A percentile compares a stretch with the other conserved stretches of the same genome.
Conservation (phyloP, 2,888 invertebrate genomes). For the Napeogenes inachia region DNA sequence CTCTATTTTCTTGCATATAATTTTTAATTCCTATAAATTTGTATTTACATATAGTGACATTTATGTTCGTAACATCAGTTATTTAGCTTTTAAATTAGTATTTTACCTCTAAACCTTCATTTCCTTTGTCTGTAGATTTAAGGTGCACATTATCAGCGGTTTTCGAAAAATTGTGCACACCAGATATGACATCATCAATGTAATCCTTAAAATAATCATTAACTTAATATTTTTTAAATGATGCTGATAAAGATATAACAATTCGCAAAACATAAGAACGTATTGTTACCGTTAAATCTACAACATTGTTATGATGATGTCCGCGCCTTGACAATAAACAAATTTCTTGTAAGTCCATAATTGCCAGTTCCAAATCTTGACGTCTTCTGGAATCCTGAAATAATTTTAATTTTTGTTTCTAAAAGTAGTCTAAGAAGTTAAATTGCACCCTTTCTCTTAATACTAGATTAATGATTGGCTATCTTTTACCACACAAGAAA, state of each 20-base stretch:
- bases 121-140: slow-evolving; percentile 33
- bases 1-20: slow-evolving; percentile 42
- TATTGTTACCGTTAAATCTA: slow-evolving; percentile 55
- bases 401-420: neutral
- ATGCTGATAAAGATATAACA: neutral
- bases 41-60: too few relatives aligned
- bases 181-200: slow-evolving; percentile 48
- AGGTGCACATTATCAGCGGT: slow-evolving; percentile 22
- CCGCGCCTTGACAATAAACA: slow-evolving; percentile 47
- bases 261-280: neutral
- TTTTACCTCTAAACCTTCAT: slow-evolving; percentile 40
- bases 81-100: too few relatives aligned
- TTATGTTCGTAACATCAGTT: too few relatives aligned
- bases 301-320: slow-evolving; percentile 46
- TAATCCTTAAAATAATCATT: slow-evolving; percentile 45
- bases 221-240: neutral
- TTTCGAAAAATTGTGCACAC: slow-evolving; percentile 41
- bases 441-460: too few relatives aligned
- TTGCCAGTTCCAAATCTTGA: slow-evolving; percentile 49
- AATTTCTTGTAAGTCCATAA: slow-evolving; percentile 51
- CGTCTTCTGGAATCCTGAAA: slow-evolving; percentile 47
- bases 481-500: too few relatives aligned
- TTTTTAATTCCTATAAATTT: slow-evolving; percentile 40
- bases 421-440: too few relatives aligned
- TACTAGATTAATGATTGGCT: too few relatives aligned